Evolutionary conservation across 2,888 invertebrate species (phyloP).

Genomic region (Theretra japonica): DNA sequence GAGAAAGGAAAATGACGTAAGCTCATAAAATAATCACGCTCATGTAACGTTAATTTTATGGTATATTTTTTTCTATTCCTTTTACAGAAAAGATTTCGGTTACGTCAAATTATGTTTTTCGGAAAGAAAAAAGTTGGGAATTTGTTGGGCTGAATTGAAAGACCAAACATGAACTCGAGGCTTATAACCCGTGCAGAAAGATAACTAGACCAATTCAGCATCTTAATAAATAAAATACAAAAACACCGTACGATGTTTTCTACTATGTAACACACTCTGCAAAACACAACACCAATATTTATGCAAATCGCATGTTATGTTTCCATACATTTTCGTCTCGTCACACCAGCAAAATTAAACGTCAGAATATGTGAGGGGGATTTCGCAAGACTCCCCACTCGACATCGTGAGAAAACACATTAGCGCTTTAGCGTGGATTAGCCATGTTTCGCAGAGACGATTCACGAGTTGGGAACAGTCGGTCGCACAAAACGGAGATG

Average conservation of each 20-base stretch:
- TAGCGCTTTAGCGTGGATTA: conserved; percentile 27
- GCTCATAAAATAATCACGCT: no score
- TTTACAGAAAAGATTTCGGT: no score
- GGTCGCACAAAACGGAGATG: conserved; percentile 13
- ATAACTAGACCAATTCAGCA: background rate
- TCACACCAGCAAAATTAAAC: conserved; percentile 37
- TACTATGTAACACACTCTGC: background rate
- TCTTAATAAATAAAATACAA: no score
- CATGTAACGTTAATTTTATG: no score
- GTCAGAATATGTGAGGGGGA: conserved; percentile 35
- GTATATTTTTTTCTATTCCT: no score
- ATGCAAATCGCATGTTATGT: conserved; percentile 38
- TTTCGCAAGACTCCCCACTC: conserved; percentile 6
- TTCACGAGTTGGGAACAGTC: conserved; percentile 16
- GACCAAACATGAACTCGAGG: no score
- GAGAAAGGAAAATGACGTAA: no score
- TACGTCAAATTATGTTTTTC: no score
- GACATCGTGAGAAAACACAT: conserved; percentile 24
- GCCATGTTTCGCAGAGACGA: conserved; percentile 14
- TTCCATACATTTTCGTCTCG: conserved; percentile 34
- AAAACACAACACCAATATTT: conserved; percentile 34
- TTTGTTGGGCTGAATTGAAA: no score
- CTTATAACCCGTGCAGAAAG: background rate
- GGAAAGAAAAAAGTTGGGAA: no score
- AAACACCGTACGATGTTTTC: background rate